Conservation (phyloP, 2,113 vertebrate genomes). For the Nesoenas mayeri region DNA sequence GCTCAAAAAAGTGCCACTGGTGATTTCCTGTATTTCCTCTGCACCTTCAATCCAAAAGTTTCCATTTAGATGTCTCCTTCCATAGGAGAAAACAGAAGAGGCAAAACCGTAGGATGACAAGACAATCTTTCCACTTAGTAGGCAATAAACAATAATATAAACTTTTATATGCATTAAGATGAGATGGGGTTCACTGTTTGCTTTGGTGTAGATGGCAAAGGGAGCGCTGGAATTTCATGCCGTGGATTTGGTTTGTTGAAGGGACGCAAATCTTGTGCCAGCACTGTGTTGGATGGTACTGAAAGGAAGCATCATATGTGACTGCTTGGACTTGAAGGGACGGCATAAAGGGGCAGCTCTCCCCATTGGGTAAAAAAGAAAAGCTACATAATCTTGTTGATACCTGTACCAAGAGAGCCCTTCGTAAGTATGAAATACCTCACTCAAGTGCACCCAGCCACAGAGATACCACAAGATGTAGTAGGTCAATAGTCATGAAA, state of each 20-base stretch:
- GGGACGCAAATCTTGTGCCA: not conserved
- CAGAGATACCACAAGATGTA: not conserved
- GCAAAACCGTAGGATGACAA: not conserved
- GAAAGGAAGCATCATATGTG: not conserved
- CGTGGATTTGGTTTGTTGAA: not conserved
- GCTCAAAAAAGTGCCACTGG: not conserved
- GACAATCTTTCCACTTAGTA: not conserved
- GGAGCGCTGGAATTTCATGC: not conserved
- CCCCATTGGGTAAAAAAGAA: not conserved
- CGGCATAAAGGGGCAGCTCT: not conserved
- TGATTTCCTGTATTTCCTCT: not conserved
- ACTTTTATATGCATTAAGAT: not conserved
- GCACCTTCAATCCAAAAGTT: not conserved
- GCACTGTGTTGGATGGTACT: not conserved
- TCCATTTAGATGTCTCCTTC: not conserved
- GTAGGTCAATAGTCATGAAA: not conserved
- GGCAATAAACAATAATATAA: not conserved
- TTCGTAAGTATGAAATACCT: not conserved
- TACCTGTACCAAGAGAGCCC: not conserved
- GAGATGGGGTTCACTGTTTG: not conserved
- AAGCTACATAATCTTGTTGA: not conserved
- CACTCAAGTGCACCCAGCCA: not conserved
- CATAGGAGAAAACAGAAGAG: not conserved
- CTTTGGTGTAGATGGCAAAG: not conserved
- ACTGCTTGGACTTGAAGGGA: not conserved